phyloP scores from a whole-genome alignment of 2,888 invertebrate species.

The Lamproptera curius region DNA sequence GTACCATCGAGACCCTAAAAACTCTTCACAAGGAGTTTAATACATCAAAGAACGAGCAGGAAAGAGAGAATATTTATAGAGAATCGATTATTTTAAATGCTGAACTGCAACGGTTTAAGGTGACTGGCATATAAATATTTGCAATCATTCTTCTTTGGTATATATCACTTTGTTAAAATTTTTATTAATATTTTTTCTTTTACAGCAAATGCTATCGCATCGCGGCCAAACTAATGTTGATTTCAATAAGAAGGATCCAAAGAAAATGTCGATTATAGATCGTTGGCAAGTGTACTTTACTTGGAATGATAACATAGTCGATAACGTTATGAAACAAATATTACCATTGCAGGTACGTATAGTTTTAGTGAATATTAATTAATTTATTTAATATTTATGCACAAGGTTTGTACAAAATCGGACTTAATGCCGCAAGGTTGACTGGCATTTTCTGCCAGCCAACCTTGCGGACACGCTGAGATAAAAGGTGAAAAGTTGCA shows the following conservation, averaged over 20 bases:
- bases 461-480: too few species aligned
- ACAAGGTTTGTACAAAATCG: too few species aligned
- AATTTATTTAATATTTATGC: too few species aligned
- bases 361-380: too few species aligned
- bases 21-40: slow-evolving; percentile 5
- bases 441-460: too few species aligned
- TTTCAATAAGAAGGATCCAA: slow-evolving; percentile 30
- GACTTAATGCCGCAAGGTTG: too few species aligned
- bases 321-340: slow-evolving; percentile 31
- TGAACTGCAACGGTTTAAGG: slow-evolving; percentile 39
- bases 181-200: too few species aligned
- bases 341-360: slow-evolving; percentile 39
- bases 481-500: too few species aligned
- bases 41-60: slow-evolving; percentile 25
- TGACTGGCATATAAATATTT: too few species aligned
- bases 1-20: slow-evolving; percentile 6
- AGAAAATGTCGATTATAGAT: slow-evolving; percentile 29
- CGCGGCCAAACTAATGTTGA: slow-evolving; percentile 22
- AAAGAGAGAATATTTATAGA: slow-evolving; percentile 25
- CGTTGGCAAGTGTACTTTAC: slow-evolving; percentile 57
- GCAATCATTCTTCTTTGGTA: too few species aligned
- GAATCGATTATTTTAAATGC: slow-evolving; percentile 23
- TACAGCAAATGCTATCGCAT: too few species aligned
- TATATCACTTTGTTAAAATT: too few species aligned
- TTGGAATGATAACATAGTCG: slow-evolving; percentile 38